Conservation (phyloP, 2,113 vertebrate species). For the Gallinago paraguaiae region DNA sequence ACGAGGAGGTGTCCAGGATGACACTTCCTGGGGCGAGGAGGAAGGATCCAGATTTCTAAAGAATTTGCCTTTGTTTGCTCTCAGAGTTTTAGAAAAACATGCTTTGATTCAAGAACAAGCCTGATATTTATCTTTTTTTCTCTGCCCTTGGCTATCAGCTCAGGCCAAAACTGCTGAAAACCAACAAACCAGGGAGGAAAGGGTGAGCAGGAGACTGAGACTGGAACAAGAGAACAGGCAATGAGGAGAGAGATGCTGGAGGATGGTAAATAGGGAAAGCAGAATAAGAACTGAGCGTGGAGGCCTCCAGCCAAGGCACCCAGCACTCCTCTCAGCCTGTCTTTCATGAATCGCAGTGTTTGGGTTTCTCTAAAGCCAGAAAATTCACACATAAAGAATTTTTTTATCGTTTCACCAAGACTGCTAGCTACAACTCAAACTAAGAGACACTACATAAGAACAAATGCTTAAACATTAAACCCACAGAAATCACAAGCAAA, state of each 20-base stretch:
- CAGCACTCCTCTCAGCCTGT: background rate
- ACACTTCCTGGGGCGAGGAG: background rate
- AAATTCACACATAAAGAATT: background rate
- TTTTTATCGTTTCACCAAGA: background rate
- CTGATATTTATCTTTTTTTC: background rate
- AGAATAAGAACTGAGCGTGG: background rate
- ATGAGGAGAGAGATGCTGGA: background rate
- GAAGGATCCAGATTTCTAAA: background rate
- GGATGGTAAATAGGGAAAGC: background rate
- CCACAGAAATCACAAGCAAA: conserved; percentile 33
- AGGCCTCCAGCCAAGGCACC: background rate
- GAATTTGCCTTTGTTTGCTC: background rate
- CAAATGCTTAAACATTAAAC: conserved; percentile 24
- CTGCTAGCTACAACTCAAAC: background rate
- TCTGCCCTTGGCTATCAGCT: background rate
- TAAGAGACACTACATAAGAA: background rate
- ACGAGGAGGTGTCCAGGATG: background rate
- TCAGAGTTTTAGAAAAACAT: background rate
- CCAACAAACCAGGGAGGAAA: background rate
- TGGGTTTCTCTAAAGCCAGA: conserved; percentile 20
- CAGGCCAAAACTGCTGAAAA: background rate
- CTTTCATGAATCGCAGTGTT: background rate
- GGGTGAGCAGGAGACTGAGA: background rate
- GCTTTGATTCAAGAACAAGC: background rate
- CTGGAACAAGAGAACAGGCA: background rate